phyloP scores from a whole-genome alignment of 53 echinoderm and acorn worm species.

The Mesocentrotus franciscanus region DNA sequence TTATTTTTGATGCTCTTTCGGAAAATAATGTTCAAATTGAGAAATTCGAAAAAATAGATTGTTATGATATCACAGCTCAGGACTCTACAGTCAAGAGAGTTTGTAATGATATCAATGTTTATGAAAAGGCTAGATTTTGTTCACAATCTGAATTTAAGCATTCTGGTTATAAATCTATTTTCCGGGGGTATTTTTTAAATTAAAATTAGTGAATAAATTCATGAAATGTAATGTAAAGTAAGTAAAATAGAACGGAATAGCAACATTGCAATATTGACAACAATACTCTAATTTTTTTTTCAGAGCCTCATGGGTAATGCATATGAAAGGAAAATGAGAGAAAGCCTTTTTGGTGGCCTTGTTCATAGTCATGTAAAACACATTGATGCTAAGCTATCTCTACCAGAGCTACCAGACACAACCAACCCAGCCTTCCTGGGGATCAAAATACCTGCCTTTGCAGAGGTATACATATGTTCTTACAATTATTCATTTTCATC shows the following conservation, averaged over 20 bases:
- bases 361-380: constrained; percentile 75
- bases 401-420: constrained; percentile 83
- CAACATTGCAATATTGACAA: not conserved
- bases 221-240: not conserved
- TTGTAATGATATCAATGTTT: not conserved
- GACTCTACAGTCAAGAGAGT: too few species aligned
- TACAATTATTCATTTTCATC: not conserved
- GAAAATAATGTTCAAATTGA: too few species aligned
- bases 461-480: not conserved
- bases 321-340: constrained; percentile 68
- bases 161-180: too few species aligned
- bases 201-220: too few species aligned
- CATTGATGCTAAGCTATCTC: constrained; percentile 74
- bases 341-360: constrained; percentile 79
- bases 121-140: not conserved
- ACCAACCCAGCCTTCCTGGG: constrained; percentile 79
- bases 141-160: not conserved
- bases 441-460: constrained; percentile 72
- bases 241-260: not conserved
- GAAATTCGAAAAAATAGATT: too few species aligned
- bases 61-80: too few species aligned
- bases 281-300: not conserved
- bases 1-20: too few species aligned
- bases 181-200: too few species aligned
- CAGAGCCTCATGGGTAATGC: constrained; percentile 70